Base-by-base conservation (phyloP, 2,888 invertebrate genomes). In the Macaria liturata region DNA sequence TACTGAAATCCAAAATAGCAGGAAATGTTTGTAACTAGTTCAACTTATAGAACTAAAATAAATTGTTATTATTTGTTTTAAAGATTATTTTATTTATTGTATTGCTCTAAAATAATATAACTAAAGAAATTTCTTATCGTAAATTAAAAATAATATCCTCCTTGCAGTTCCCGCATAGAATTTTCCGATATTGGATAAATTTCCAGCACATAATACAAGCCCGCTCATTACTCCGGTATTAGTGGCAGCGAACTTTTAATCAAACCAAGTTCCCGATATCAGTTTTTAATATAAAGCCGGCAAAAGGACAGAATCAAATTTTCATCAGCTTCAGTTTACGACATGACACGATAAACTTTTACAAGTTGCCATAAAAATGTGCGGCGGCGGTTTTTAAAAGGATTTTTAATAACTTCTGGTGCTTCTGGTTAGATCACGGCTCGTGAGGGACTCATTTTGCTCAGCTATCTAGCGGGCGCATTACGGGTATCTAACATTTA, bases 211-310 rank as follows among this genome's bases (percentile, higher is more conserved):
- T 59, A 59, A 44, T 53, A 50, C 46, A 30, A 37, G 40, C 42
- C 4, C 57, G 54, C 54, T 52, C 55, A 56, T 63, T 54, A 59
- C 50, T 52, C 44, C 45, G 30, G 20, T 57, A 59, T 51, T 54
- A 59, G 9, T 63, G 60, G 53, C 34, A 43, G 52, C 43, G 46
- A 65, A 65, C 45, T 62, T 67, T 65, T 67, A 62, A 64, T 67
- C 61, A 62, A 65, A 62, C 58, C 32, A 61, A 67, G 59, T 58
- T 62, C 37, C 49, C 47, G 42, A 42, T 61, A 57, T 57, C 62
- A 52, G 59, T 56, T 65, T 64, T 65, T 62, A 60, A 65, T 67
- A 65, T 67, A 58, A 65, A 65, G 64, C 42, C 34, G 43, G 51
- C 53, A 62, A 56, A 56, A 59, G 34, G 49, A 57, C 39, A 34